Evolutionary conservation across 2,888 invertebrate genomes (phyloP).

Genomic region (Luperina nickerlii): DNA sequence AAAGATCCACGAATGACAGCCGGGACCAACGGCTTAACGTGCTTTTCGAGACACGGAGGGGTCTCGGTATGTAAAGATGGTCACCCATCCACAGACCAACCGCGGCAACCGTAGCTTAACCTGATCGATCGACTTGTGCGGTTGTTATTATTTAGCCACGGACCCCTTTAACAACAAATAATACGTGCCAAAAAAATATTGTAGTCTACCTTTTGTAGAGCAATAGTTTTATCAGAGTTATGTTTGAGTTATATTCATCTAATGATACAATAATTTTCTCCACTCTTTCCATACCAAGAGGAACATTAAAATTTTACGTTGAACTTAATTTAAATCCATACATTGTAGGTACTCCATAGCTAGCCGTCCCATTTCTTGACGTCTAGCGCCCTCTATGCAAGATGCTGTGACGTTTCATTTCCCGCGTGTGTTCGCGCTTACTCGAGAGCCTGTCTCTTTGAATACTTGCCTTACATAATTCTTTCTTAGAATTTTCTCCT

Average conservation of each 20-base stretch:
- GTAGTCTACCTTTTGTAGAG: background rate
- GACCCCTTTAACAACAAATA: background rate
- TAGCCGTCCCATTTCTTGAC: slow-evolving; percentile 31
- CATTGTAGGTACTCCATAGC: slow-evolving; percentile 23
- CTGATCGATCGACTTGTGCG: too few species aligned
- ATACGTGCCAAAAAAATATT: background rate
- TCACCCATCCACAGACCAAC: too few species aligned
- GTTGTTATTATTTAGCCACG: too few species aligned
- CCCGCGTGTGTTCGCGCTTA: slow-evolving; percentile 75
- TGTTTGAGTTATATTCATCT: background rate
- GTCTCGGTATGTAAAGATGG: too few species aligned
- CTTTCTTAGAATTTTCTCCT: slow-evolving; percentile 60
- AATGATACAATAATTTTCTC: too few species aligned
- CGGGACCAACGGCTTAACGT: too few species aligned
- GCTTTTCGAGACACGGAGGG: too few species aligned
- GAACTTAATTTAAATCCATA: slow-evolving; percentile 24
- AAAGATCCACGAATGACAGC: too few species aligned
- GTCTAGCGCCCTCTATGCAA: slow-evolving; percentile 50
- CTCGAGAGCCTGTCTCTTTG: slow-evolving; percentile 72
- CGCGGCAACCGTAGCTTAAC: too few species aligned
- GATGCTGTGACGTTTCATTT: slow-evolving; percentile 79
- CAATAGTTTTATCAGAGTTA: background rate
- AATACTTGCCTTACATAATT: slow-evolving; percentile 70
- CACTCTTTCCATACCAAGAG: background rate
- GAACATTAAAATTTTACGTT: slow-evolving; percentile 12